A percentile compares a stretch with the other conserved stretches of the same genome.
Evolutionary conservation across 2,113 vertebrate species (phyloP).

Genomic region (Jaculus jaculus): DNA sequence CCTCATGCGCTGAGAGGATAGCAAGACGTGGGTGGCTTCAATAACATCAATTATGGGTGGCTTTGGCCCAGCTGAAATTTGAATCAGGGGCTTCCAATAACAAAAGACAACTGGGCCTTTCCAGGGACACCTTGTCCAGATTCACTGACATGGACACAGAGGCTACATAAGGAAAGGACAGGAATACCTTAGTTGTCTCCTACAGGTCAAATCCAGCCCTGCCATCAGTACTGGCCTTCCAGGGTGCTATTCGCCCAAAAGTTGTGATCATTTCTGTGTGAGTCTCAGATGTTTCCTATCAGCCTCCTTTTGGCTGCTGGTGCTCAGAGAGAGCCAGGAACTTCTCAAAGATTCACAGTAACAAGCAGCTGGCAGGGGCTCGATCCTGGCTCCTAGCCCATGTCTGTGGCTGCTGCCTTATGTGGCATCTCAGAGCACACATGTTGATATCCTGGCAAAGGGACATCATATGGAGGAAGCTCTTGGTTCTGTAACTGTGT

Average conservation of each 20-base stretch:
- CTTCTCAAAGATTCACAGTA: neutral
- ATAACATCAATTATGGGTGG: too few species aligned
- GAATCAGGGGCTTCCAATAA: rapidly evolving
- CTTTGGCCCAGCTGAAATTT: neutral
- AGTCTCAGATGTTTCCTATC: neutral
- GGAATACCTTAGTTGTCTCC: rapidly evolving
- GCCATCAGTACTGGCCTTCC: rapidly evolving
- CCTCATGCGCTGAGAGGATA: neutral
- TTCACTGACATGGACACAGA: neutral
- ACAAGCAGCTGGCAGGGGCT: neutral
- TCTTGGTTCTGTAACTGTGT: too few species aligned
- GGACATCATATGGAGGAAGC: neutral
- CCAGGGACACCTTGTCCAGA: neutral
- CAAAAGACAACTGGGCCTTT: neutral
- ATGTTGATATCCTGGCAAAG: rapidly evolving
- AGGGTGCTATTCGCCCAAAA: rapidly evolving
- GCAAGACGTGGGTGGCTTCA: neutral
- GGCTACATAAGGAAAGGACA: neutral
- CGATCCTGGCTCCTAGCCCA: rapidly evolving
- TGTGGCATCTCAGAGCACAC: rapidly evolving
- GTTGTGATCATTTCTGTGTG: rapidly evolving
- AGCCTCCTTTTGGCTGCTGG: rapidly evolving
- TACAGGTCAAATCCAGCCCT: rapidly evolving
- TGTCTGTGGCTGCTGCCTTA: rapidly evolving
- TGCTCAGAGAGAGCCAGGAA: neutral